A percentile compares a stretch with the other conserved stretches of the same genome.
Conservation (phyloP, 2,888 invertebrate species). For the Cephalotes varians region DNA sequence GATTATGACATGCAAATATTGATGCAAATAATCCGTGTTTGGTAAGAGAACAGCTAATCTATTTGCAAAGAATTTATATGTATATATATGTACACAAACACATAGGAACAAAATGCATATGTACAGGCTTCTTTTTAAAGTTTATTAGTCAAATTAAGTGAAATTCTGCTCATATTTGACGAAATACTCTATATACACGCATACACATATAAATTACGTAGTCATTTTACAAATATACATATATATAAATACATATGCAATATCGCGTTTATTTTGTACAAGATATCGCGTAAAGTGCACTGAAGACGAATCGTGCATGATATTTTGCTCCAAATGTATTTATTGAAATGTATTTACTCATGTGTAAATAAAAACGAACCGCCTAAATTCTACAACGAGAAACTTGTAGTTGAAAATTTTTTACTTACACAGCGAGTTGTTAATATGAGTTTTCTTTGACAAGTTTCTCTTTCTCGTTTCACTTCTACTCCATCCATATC, state of each 20-base stretch:
- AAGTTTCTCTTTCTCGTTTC: constrained; percentile 1
- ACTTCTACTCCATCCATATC: neutral
- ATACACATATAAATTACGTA: constrained; percentile 58
- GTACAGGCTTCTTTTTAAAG: neutral
- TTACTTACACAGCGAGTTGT: neutral
- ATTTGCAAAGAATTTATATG: neutral
- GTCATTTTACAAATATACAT: neutral
- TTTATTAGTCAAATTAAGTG: neutral
- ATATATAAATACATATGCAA: neutral
- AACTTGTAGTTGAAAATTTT: neutral
- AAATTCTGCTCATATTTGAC: constrained; percentile 14
- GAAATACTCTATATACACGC: constrained; percentile 2
- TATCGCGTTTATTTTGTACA: neutral
- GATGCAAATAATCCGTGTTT: neutral
- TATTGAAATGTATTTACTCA: constrained; percentile 63
- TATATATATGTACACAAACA: neutral
- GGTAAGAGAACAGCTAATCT: neutral
- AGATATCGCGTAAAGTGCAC: neutral
- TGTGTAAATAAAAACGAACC: constrained; percentile 69
- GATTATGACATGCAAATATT: constrained; percentile 4
- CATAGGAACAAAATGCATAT: neutral
- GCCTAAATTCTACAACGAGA: constrained; percentile 47
- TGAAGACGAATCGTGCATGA: constrained; percentile 29
- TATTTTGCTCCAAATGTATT: constrained; percentile 67
- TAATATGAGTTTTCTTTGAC: constrained; percentile 26